Evolutionary conservation across 92 coral and sea anemone genomes (phyloP).

Genomic region (Pocillopora meandrina): DNA sequence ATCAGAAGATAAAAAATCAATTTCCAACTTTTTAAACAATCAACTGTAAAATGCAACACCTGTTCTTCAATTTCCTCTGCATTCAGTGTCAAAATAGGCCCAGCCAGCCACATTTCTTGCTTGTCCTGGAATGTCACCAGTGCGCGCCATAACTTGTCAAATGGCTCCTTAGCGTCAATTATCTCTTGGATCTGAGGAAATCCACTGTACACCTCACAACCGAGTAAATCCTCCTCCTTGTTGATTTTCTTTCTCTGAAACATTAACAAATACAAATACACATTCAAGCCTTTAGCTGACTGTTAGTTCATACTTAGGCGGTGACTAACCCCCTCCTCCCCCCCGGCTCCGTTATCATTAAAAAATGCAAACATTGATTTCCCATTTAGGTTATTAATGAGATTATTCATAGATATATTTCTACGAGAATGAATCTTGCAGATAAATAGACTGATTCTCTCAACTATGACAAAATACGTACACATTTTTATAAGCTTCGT

Average conservation of each 20-base stretch:
- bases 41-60: slow-evolving; percentile 45
- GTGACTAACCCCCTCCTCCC: too few relatives aligned
- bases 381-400: too few relatives aligned
- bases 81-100: slow-evolving; percentile 72
- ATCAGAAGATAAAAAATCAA: too few relatives aligned
- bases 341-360: too few relatives aligned
- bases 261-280: neutral
- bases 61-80: slow-evolving; percentile 97
- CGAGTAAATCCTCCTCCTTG: slow-evolving; percentile 87
- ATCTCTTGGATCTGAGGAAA: slow-evolving; percentile 95
- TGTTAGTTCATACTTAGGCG: too few relatives aligned
- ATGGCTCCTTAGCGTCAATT: slow-evolving; percentile 93
- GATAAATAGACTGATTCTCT: too few relatives aligned
- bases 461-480: too few relatives aligned
- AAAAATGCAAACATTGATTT: too few relatives aligned
- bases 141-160: slow-evolving; percentile 95
- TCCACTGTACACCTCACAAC: slow-evolving; percentile 77
- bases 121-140: slow-evolving; percentile 85
- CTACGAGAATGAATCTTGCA: too few relatives aligned
- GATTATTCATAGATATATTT: too few relatives aligned
- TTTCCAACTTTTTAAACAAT: too few relatives aligned
- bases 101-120: slow-evolving; percentile 89
- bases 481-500: too few relatives aligned
- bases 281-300: neutral
- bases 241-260: slow-evolving; percentile 88